phyloP scores from a whole-genome alignment of 2,113 vertebrate genomes.

The Ammodytes dubius region DNA sequence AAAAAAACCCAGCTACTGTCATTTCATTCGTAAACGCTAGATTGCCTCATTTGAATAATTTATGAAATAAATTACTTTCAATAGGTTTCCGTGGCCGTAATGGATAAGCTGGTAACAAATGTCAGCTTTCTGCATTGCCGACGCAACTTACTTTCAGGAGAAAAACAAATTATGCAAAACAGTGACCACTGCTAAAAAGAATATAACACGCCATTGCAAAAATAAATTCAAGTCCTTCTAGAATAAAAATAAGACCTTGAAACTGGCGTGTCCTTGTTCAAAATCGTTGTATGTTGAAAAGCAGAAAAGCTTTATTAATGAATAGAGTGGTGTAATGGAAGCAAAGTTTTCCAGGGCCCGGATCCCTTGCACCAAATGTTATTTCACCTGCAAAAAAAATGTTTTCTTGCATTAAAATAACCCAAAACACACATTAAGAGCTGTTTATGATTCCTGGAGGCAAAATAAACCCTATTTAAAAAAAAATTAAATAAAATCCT shows the following conservation, averaged over 20 bases:
- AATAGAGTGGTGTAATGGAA: constrained; percentile 51
- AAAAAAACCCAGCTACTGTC: constrained; percentile 33
- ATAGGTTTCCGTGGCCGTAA: constrained; percentile 21
- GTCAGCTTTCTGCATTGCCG: neutral
- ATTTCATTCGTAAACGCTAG: constrained; percentile 42
- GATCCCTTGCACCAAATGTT: constrained; percentile 28
- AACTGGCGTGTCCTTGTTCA: constrained; percentile 36
- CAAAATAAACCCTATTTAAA: constrained; percentile 31
- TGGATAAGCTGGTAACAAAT: constrained; percentile 35
- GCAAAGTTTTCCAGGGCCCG: constrained; percentile 48
- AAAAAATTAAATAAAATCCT: neutral
- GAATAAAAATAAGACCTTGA: constrained; percentile 38
- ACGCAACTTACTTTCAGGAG: neutral
- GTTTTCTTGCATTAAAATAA: constrained; percentile 46
- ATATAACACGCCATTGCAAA: constrained; percentile 9
- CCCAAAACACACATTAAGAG: constrained; percentile 22
- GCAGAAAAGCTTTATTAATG: constrained; percentile 47
- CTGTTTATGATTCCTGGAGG: constrained; percentile 44
- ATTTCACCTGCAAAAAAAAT: constrained; percentile 26
- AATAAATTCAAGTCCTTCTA: constrained; percentile 9
- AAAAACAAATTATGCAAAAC: constrained; percentile 19
- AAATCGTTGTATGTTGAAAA: constrained; percentile 15
- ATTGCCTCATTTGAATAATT: constrained; percentile 52
- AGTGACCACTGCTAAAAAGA: constrained; percentile 25
- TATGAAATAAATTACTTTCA: constrained; percentile 31